Percentiles rank a stretch among this genome's conserved stretches.
phyloP scores from a whole-genome alignment of 2,113 vertebrate species.

The Corythoichthys haematopterus region DNA sequence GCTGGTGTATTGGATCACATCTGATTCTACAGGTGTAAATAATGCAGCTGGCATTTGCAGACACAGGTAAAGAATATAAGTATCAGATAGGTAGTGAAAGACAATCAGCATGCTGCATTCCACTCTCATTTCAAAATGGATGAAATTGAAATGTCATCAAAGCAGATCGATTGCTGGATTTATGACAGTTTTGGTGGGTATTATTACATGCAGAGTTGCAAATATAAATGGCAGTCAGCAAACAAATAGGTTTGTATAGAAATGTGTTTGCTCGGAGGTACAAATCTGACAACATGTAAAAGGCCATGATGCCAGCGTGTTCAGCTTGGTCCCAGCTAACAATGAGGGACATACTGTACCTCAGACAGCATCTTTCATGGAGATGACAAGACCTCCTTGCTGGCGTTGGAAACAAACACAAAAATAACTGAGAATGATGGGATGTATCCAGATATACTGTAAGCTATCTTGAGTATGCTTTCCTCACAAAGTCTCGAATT shows the following conservation, averaged over 20 bases:
- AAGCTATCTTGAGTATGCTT: background rate
- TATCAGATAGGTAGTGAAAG: slow-evolving; percentile 11
- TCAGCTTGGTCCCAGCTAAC: slow-evolving; percentile 20
- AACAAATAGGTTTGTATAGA: slow-evolving; percentile 10
- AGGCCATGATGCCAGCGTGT: background rate
- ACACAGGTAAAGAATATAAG: background rate
- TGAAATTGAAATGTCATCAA: background rate
- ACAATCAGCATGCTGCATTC: slow-evolving; percentile 33
- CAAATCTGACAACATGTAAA: background rate
- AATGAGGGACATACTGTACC: background rate
- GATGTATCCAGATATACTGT: background rate
- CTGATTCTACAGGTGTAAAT: background rate
- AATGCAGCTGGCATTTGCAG: background rate
- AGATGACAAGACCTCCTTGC: slow-evolving; percentile 19
- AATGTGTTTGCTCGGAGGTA: background rate
- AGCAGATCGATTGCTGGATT: slow-evolving; percentile 8
- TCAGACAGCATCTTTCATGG: background rate
- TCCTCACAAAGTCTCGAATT: background rate
- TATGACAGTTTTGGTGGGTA: slow-evolving; percentile 24
- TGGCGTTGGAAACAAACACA: slow-evolving; percentile 37
- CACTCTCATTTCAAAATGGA: slow-evolving; percentile 20
- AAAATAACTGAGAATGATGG: slow-evolving; percentile 18
- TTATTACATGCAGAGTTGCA: slow-evolving; percentile 24
- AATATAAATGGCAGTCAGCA: slow-evolving; percentile 4
- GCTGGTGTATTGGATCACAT: background rate